Base-by-base conservation (phyloP, 2,888 invertebrate genomes). In the Notodonta dromedarius region DNA sequence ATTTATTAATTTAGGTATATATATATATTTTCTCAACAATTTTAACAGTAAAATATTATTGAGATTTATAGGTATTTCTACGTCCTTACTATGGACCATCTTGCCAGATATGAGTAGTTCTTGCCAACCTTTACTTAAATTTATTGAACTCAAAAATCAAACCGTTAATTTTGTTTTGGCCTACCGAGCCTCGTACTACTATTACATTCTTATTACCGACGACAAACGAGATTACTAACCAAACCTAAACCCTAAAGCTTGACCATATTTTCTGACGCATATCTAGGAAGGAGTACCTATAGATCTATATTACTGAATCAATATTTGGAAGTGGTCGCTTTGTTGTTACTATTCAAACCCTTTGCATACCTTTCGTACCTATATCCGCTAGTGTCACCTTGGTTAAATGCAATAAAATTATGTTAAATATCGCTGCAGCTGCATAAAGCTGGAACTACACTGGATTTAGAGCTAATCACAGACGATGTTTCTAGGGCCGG, bases 311-410 rank as follows among this genome's bases (percentile, higher is more conserved):
- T 54, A 24, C 24, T 24, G 2, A 24, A 39, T n/a, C n/a, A n/a
- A n/a, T n/a, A n/a, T n/a, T n/a, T n/a, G n/a, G 54, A n/a, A 11
- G 46, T 46, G 13, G 46, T n/a, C 46, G 46, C 46, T 46, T n/a
- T n/a, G 46, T 42, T 42, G 42, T 62, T 52, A 69, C 65, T 70
- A 67, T 61, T 56, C 57, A 58, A 68, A 60, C 60, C 73, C 69
- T 74, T 77, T 74, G 69, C 72, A 67, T 74, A 67, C 57, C 62
- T 59, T 62, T 69, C 64, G 70, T 16, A 24, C 24, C 24, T 24
- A 56, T 72, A 75, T 84, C 84, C 85, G 82, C 77, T 69, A 4
- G 12, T 32, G 59, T 84, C 69, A 64, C 83, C 85, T 84, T 84
- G 84, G 69, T 72, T 73, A 67, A 69, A 69, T 65, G 71, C 66